Conservation (phyloP, 2,113 vertebrate genomes). For the Datnioides undecimradiatus region DNA sequence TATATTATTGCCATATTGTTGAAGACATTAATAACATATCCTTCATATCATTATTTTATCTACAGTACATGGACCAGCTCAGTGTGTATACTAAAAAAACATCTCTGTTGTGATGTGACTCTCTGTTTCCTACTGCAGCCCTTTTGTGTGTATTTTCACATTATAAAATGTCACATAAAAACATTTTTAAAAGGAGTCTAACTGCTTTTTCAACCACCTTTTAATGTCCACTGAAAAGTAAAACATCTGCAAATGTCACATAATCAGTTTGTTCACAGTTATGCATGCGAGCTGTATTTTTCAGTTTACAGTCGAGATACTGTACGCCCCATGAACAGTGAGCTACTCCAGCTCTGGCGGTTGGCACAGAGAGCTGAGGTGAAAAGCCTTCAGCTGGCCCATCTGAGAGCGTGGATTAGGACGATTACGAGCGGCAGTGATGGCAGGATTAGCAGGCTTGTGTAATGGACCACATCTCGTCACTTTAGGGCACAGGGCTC, state of each 20-base stretch:
- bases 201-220: neutral
- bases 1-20: neutral
- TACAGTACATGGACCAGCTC: neutral
- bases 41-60: neutral
- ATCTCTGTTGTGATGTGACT: neutral
- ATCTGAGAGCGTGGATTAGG: constrained; percentile 65
- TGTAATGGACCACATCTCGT: constrained; percentile 71
- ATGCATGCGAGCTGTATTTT: neutral
- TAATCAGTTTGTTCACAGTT: neutral
- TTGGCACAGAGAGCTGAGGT: constrained; percentile 24
- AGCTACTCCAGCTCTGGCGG: constrained; percentile 13
- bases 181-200: neutral
- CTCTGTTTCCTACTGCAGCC: neutral
- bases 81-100: too few species aligned
- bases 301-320: neutral
- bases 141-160: neutral
- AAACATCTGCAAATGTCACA: neutral
- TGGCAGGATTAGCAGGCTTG: constrained; percentile 65
- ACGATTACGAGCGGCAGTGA: constrained; percentile 55
- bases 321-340: neutral
- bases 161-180: neutral
- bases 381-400: constrained; percentile 63
- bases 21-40: neutral
- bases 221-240: neutral
- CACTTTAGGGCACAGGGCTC: constrained; percentile 48